Percentiles rank a stretch among this genome's conserved stretches.
Conservation (phyloP, 2,113 vertebrate genomes). For the Leucoraja erinaceus region DNA sequence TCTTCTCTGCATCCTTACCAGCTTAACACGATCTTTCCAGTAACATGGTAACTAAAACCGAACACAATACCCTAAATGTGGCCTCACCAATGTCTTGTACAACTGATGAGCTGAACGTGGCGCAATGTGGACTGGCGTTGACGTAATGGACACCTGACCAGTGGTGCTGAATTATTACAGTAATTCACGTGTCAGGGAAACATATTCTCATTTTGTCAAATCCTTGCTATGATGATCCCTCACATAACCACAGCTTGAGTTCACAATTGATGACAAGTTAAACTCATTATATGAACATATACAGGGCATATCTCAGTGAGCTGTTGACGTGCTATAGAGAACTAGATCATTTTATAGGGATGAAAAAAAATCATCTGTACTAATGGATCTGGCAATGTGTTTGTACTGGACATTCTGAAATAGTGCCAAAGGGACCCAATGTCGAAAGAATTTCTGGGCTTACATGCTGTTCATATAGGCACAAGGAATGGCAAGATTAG, state of each 20-base stretch:
- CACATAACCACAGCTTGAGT: neutral
- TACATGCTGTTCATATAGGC: no score
- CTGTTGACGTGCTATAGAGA: neutral
- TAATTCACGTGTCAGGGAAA: neutral
- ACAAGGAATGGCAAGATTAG: no score
- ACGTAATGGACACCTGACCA: neutral
- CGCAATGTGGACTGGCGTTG: neutral
- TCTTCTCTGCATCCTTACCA: no score
- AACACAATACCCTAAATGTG: no score
- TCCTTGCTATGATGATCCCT: neutral
- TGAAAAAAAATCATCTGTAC: neutral
- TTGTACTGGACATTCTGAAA: neutral
- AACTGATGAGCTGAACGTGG: no score
- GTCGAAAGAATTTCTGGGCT: neutral
- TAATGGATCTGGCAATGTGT: neutral
- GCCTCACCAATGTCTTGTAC: no score
- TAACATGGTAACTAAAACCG: no score
- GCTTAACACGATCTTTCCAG: no score
- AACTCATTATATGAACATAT: neutral
- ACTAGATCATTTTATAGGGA: neutral
- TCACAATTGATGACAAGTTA: neutral
- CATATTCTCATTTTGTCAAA: neutral
- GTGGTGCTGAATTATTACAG: neutral
- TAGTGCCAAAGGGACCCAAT: neutral
- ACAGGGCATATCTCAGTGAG: neutral